A percentile compares a stretch with the other conserved stretches of the same genome.
Conservation (phyloP, 1,140 invertebrate genomes). For the Listronotus oregonensis region DNA sequence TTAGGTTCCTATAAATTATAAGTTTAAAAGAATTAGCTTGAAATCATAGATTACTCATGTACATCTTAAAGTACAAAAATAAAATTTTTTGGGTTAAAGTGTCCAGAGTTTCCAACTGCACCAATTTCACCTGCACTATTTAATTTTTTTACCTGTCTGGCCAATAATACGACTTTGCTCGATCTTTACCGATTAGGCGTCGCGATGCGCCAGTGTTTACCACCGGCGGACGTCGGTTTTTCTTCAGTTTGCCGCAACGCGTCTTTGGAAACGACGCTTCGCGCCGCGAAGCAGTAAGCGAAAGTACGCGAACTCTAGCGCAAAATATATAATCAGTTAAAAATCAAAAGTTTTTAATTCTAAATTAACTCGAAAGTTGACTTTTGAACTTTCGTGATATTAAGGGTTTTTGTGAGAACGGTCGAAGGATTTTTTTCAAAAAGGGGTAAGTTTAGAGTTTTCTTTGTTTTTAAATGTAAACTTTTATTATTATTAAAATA, state of each 20-base stretch:
- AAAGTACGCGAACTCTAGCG: slow-evolving; percentile 21
- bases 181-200: slow-evolving; percentile 40
- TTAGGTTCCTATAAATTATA: too few species aligned
- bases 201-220: slow-evolving; percentile 52
- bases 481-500: too few species aligned
- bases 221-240: slow-evolving; percentile 48
- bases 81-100: too few species aligned
- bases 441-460: too few species aligned
- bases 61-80: too few species aligned
- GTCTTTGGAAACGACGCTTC: slow-evolving; percentile 27
- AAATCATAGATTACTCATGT: too few species aligned
- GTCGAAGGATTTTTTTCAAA: too few species aligned
- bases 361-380: too few species aligned
- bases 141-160: slow-evolving; percentile 24
- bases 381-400: too few species aligned
- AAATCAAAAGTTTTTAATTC: neutral
- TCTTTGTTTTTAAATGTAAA: too few species aligned
- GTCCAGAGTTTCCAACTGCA: slow-evolving; percentile 1
- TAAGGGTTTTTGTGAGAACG: too few species aligned
- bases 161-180: slow-evolving; percentile 30
- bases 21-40: too few species aligned
- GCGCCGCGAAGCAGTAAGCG: slow-evolving; percentile 17
- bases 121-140: slow-evolving; percentile 17
- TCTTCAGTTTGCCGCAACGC: slow-evolving; percentile 50
- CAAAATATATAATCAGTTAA: slow-evolving; percentile 3